A percentile compares a stretch with the other conserved stretches of the same genome.
Evolutionary conservation across 2,113 vertebrate species (phyloP).

Genomic region (Ailuropoda melanoleuca): DNA sequence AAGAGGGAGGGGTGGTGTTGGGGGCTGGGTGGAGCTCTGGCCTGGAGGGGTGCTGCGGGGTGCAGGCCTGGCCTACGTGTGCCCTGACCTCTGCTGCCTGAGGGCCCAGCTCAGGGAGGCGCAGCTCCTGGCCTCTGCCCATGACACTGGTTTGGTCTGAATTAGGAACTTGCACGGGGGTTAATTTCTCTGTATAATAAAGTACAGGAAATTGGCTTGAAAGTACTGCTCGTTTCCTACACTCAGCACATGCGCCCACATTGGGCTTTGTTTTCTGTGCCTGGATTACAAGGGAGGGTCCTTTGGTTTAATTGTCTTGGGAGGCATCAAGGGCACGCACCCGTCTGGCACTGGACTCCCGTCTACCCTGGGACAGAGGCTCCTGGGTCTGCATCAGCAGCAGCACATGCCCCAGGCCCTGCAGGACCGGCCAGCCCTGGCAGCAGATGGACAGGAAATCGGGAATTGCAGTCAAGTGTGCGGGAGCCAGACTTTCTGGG

Average conservation of each 20-base stretch:
- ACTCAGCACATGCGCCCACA: accelerated
- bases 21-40: neutral
- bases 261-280: neutral
- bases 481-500: neutral
- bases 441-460: neutral
- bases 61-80: no score
- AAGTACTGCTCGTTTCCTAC: neutral
- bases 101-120: neutral
- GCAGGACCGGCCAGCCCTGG: no score
- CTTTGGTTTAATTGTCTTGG: neutral
- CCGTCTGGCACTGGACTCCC: neutral
- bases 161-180: neutral
- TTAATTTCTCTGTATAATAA: conserved; percentile 44
- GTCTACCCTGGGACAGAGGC: neutral
- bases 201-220: neutral
- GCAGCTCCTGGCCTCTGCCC: neutral
- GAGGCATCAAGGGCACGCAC: no score
- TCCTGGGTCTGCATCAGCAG: neutral
- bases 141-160: neutral
- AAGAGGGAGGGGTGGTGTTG: neutral
- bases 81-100: neutral
- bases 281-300: neutral
- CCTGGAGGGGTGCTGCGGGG: neutral
- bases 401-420: neutral
- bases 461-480: no score